Base-by-base conservation (phyloP, 2,797 vertebrate species). In the Prionace glauca region DNA sequence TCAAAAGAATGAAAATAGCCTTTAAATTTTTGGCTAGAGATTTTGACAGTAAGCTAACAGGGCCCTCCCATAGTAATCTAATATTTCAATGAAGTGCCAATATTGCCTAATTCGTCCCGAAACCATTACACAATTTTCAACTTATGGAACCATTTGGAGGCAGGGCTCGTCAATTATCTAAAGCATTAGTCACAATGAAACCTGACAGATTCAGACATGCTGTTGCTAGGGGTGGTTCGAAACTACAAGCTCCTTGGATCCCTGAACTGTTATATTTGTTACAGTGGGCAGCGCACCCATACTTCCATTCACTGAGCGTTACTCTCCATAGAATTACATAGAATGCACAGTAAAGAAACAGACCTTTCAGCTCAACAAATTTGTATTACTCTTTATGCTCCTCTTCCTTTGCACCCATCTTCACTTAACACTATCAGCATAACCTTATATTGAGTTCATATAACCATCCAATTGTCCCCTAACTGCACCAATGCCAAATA, bases 91-190 rank as follows among this genome's bases (percentile, higher is more conserved):
- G 69, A 94, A 94, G 69, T 50, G 22, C 45, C 69, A 95, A 10
- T 41, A 95, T 95, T 95, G 93, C 93, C 5, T 72, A 95, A 95
- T 77, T 77, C 56, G 71, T 74, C 24, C 69, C 45, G 93, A 95
- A 95, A 95, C 93, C 45, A 95, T 95, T 74, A 69, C 93, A 95
- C 71, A 72, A 95, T 95, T 95, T 95, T 92, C 11, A 67, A 18
- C 65, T 69, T 92, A 20, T 92, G 65, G 90, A 69, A 92, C n/a
- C 2, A n/a, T 92, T 92, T 69, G 90, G 90, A 92, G 90, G 90
- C 62, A 92, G 62, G 90, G n/a, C 90, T 69, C 90, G 8, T 92
- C 62, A 92, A 69, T 92, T 50, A 29, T 26, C 93, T 72, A n/a
- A 77, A n/a, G 71, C 45, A 50, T 95, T 72, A 95, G 93, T 95